phyloP scores from a whole-genome alignment of 92 coral and sea anemone genomes.

The Palythoa grandiflora region DNA sequence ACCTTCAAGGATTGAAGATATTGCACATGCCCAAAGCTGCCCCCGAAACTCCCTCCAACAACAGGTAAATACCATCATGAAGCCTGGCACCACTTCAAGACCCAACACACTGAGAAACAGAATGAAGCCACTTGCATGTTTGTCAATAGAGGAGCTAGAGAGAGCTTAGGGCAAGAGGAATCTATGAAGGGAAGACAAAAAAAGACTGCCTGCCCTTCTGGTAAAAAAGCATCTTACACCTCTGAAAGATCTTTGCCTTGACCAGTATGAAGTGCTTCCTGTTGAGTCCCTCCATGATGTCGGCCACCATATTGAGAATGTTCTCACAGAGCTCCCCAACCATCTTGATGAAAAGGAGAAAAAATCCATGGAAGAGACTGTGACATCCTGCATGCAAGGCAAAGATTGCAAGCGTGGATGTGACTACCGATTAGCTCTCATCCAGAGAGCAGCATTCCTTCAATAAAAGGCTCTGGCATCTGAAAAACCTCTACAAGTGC shows the following conservation, averaged over 20 bases:
- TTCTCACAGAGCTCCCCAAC: conserved; percentile 57
- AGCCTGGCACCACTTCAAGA: conserved; percentile 31
- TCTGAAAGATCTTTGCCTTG: conserved; percentile 51
- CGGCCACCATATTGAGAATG: conserved; percentile 59
- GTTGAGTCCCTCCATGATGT: not conserved
- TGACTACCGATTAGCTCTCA: conserved; percentile 57
- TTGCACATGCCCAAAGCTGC: conserved; percentile 57
- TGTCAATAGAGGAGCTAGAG: conserved; percentile 48
- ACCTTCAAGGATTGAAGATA: conserved; percentile 19
- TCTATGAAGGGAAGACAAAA: conserved; percentile 56
- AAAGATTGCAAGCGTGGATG: conserved; percentile 66
- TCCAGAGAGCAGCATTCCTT: conserved; percentile 59
- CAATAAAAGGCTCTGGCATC: conserved; percentile 52
- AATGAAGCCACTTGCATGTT: conserved; percentile 33
- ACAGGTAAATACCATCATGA: conserved; percentile 6
- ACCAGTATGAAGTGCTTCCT: conserved; percentile 51
- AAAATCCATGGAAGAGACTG: conserved; percentile 41
- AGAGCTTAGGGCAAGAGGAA: conserved; percentile 45
- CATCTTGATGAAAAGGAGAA: conserved; percentile 46
- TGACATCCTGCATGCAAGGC: conserved; percentile 40
- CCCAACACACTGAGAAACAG: not conserved
- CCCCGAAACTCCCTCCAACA: conserved; percentile 21
- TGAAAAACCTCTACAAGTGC: conserved; percentile 32
- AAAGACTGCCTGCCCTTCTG: conserved; percentile 66
- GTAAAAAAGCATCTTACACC: not conserved